Base-by-base conservation (phyloP, 2,113 vertebrate species). In the Urocolius indicus region DNA sequence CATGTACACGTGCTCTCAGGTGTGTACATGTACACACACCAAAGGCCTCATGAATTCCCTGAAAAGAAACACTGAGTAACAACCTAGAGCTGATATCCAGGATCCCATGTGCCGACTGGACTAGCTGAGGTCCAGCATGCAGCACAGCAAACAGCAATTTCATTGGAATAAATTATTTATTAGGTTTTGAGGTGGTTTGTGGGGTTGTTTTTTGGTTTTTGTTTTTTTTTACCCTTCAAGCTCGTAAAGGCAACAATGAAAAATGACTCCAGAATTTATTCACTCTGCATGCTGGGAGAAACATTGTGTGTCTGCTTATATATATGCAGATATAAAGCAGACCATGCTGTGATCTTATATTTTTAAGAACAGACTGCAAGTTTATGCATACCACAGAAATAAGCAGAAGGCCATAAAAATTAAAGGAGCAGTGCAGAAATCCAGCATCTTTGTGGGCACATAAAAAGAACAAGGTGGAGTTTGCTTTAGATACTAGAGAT, bases 111-210 rank as follows among this genome's bases (percentile, higher is more conserved):
- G 48, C 83, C 91, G 58, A 24, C 75, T 46, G 27, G 38, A 20
- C 18, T 58, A 75, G 11, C 46, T 49, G 12, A 76, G 18, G 6
- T 38, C 52, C 74, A 34, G 17, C 41, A 61, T 13, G 34, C 45
- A 38, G 52, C 5, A 4, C 4, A 84, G 45, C 19, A 79, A 82
- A 63, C 19, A 62, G 48, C 32, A 85, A 80, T 84, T 94, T 65
- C 52, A 68, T 22, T 22, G 3, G 19, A 75, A 90, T 96, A 67
- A 94, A 96, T 89, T 87, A 90, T 95, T 94, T 78, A 93, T 90
- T 54, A 11, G 23, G 8, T 87, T 71, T 84, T n/a, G 15, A 80
- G 30, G 3, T 2, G 30, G 3, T 2, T 23, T 19, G 43, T 15
- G 59, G 61, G 6, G 20, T 23, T 55, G 29, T 9, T 26, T 63